Conservation (phyloP, 2,113 vertebrate genomes). For the Hydropotes inermis region DNA sequence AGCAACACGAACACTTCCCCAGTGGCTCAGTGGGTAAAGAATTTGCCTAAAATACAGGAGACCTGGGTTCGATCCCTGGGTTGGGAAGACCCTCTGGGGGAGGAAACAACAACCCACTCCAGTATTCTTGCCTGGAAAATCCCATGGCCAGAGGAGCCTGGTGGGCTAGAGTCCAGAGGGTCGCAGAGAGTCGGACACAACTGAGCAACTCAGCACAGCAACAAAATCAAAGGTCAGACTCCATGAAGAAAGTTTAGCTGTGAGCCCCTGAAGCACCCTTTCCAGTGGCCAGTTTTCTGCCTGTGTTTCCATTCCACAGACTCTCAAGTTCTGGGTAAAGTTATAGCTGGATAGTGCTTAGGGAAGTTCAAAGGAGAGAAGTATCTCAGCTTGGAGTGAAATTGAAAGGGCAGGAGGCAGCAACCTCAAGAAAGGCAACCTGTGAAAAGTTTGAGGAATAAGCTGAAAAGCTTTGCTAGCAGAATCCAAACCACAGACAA, state of each 20-base stretch:
- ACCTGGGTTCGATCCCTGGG: neutral
- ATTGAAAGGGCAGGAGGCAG: neutral
- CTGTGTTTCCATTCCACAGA: neutral
- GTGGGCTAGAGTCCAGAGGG: neutral
- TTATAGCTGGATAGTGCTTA: neutral
- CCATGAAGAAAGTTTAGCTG: neutral
- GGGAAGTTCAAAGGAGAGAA: neutral
- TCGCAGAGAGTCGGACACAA: neutral
- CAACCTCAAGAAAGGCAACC: neutral
- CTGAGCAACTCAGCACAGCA: neutral
- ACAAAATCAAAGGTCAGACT: neutral
- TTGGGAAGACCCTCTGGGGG: neutral
- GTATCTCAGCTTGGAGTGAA: neutral
- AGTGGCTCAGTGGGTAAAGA: neutral
- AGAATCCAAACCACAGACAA: neutral
- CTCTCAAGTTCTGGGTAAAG: neutral
- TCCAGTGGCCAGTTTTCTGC: neutral
- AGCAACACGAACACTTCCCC: neutral
- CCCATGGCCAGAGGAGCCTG: neutral
- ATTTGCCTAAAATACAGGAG: neutral
- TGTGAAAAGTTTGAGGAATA: neutral
- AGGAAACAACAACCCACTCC: neutral
- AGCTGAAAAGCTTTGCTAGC: neutral
- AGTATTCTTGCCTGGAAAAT: neutral
- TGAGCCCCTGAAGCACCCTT: neutral